Evolutionary conservation across 1,140 invertebrate genomes (phyloP).

Genomic region (Stenopsyche tienmushanensis): DNA sequence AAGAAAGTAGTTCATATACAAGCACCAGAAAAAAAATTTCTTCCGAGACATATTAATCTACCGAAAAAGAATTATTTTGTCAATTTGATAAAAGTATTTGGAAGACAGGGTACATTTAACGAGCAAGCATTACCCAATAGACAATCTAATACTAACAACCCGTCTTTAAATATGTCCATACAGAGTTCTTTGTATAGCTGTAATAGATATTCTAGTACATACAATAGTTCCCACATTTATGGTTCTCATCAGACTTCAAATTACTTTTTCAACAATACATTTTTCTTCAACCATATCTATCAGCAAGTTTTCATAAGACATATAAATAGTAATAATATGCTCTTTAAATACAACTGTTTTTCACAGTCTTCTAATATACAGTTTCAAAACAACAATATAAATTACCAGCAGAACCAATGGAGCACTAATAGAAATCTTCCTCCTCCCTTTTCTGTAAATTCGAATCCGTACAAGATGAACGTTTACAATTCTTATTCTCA

Average conservation of each 20-base stretch:
- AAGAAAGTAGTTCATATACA: conserved; percentile 43
- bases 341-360: neutral
- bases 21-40: conserved; percentile 44
- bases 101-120: conserved; percentile 30
- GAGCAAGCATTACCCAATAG: no score
- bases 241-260: conserved; percentile 4
- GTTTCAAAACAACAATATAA: neutral
- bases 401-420: neutral
- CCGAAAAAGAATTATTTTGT: conserved; percentile 46
- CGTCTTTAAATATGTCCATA: no score
- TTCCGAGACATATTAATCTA: conserved; percentile 46
- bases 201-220: neutral
- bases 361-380: neutral
- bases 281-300: conserved; percentile 36
- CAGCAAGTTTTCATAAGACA: conserved; percentile 26
- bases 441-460: no score
- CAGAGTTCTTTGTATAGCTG: neutral
- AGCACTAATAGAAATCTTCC: neutral
- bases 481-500: neutral
- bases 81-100: conserved; percentile 45
- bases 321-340: neutral
- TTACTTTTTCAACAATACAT: conserved; percentile 28
- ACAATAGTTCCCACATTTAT: neutral
- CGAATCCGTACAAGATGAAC: neutral
- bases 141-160: no score